phyloP scores from a whole-genome alignment of 2,888 invertebrate genomes.

The Gymnoscelis rufifasciata region DNA sequence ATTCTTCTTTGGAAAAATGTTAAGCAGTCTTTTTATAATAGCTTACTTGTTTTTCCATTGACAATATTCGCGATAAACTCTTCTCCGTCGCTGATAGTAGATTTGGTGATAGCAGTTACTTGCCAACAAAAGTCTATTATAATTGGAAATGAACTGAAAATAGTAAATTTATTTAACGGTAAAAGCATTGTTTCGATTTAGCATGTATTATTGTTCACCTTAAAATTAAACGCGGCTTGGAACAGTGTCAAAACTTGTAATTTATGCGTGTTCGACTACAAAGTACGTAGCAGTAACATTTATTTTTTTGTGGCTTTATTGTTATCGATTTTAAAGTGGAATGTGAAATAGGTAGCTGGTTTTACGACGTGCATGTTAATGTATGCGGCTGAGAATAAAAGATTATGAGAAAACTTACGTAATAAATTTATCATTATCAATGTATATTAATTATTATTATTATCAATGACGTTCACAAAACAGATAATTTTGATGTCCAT shows the following conservation, averaged over 20 bases:
- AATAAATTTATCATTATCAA: too few relatives aligned
- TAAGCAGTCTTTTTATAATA: too few relatives aligned
- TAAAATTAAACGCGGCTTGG: constrained; percentile 21
- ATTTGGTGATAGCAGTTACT: constrained; percentile 29
- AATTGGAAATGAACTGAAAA: constrained; percentile 37
- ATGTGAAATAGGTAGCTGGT: background rate
- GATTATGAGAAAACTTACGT: too few relatives aligned
- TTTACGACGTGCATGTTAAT: background rate
- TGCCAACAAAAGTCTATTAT: constrained; percentile 30
- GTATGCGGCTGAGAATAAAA: too few relatives aligned
- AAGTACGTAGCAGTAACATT: constrained; percentile 11
- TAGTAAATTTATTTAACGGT: constrained; percentile 33
- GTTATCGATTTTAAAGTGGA: constrained; percentile 15
- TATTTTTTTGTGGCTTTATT: constrained; percentile 16
- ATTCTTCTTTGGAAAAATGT: too few relatives aligned
- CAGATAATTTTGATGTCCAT: too few relatives aligned
- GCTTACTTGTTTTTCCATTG: constrained; percentile 48
- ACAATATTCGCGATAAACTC: constrained; percentile 40
- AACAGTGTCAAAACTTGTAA: constrained; percentile 23
- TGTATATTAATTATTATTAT: too few relatives aligned
- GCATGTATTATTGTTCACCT: constrained; percentile 31
- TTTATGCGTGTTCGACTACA: constrained; percentile 17
- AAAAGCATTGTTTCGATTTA: constrained; percentile 29
- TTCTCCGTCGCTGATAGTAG: too few relatives aligned
- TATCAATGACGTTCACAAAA: too few relatives aligned